Conservation (phyloP, 2,888 invertebrate genomes). For the Drosophila sordidula region DNA sequence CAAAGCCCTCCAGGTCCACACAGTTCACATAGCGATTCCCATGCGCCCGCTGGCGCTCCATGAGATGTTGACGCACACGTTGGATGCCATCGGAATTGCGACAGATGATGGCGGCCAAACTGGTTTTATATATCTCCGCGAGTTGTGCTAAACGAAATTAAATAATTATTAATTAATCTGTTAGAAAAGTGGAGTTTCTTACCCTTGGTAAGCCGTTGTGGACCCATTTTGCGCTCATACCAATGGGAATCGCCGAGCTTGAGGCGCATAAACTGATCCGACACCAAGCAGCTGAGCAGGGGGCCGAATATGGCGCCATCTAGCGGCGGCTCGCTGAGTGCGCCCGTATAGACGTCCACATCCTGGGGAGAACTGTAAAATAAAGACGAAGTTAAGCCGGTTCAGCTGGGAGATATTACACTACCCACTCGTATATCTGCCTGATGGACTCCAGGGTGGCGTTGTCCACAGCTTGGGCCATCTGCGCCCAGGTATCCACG, state of each 20-base stretch:
- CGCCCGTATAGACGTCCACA: conserved; percentile 95
- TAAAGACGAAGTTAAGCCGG: background rate
- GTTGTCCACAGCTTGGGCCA: conserved; percentile 88
- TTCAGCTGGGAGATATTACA: background rate
- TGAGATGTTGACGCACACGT: conserved; percentile 88
- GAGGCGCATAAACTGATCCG: conserved; percentile 93
- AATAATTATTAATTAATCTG: background rate
- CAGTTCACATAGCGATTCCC: conserved; percentile 89
- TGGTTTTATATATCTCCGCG: conserved; percentile 91
- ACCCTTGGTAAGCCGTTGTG: conserved; percentile 90
- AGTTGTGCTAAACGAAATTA: conserved; percentile 88
- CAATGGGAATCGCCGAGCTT: conserved; percentile 94
- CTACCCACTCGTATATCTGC: conserved; percentile 88
- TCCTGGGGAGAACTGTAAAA: conserved; percentile 89
- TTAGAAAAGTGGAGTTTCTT: conserved; percentile 51
- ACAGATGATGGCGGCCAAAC: conserved; percentile 91
- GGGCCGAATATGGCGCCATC: conserved; percentile 92
- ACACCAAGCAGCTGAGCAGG: conserved; percentile 92
- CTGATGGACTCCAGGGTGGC: conserved; percentile 88
- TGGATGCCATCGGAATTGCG: conserved; percentile 90
- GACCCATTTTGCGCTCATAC: conserved; percentile 91
- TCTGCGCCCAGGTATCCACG: conserved; percentile 88
- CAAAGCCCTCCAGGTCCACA: conserved; percentile 87
- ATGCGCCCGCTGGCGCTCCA: conserved; percentile 87
- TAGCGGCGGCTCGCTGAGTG: conserved; percentile 91